Conservation (phyloP, 2,113 vertebrate species). For the Eptatretus burgeri region DNA sequence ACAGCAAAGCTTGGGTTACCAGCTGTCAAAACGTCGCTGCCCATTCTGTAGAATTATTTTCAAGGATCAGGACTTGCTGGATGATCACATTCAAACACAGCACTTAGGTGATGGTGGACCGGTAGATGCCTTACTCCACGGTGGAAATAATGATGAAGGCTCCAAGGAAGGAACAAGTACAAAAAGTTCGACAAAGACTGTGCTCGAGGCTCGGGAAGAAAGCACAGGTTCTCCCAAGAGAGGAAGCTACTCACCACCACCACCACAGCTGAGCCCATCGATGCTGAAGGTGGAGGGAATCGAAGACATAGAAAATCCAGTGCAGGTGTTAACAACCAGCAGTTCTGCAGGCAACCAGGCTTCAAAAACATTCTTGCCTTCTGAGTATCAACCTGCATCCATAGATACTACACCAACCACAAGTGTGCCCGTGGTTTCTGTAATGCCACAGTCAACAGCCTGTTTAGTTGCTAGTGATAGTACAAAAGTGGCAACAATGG, state of each 20-base stretch:
- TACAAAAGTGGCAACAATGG: background rate
- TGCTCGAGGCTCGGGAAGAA: background rate
- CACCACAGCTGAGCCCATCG: slow-evolving; percentile 1
- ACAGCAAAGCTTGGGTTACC: background rate
- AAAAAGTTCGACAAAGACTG: background rate
- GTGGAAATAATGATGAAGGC: background rate
- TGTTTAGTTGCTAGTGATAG: too few relatives aligned
- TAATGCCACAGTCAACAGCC: too few relatives aligned
- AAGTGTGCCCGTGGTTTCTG: background rate
- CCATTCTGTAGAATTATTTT: background rate
- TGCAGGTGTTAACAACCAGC: background rate
- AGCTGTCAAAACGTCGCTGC: slow-evolving; percentile 2
- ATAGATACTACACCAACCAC: background rate
- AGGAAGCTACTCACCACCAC: background rate
- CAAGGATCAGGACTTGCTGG: slow-evolving; percentile 6
- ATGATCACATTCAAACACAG: slow-evolving; percentile 4
- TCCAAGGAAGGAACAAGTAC: background rate
- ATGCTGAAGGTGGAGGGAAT: slow-evolving; percentile 6
- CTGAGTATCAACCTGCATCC: background rate
- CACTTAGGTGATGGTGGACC: background rate
- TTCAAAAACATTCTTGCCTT: too few relatives aligned
- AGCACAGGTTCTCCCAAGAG: background rate
- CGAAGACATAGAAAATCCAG: slow-evolving; percentile 2
- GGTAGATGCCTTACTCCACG: background rate
- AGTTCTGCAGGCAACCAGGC: background rate